Conservation (phyloP, 1,140 invertebrate species). For the Bombus pyrosoma region DNA sequence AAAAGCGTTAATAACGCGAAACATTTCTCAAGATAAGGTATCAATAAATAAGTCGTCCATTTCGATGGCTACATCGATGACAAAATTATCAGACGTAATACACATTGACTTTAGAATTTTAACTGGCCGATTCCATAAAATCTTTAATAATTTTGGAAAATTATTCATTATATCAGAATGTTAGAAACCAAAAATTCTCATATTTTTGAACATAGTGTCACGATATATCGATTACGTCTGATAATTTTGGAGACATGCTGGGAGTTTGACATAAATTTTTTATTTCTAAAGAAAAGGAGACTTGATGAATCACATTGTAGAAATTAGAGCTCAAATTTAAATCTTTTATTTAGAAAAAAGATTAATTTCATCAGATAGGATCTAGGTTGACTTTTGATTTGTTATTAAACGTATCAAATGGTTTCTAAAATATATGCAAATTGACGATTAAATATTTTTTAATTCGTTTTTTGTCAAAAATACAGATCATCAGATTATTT, state of each 20-base stretch:
- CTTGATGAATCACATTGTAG: neutral
- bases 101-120: neutral
- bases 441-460: too few relatives aligned
- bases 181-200: neutral
- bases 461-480: too few relatives aligned
- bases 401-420: neutral
- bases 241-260: neutral
- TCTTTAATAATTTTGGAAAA: neutral
- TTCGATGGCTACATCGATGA: neutral
- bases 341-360: neutral
- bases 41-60: neutral
- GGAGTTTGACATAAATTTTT: too few relatives aligned
- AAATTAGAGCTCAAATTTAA: neutral
- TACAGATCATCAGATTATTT: neutral
- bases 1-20: neutral
- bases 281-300: neutral
- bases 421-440: too few relatives aligned
- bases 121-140: neutral
- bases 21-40: neutral
- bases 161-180: neutral
- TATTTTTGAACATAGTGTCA: neutral
- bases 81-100: neutral
- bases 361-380: neutral
- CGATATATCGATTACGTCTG: neutral
- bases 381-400: too few relatives aligned